A percentile compares a stretch with the other conserved stretches of the same genome.
These are phyloP conservation scores for Pangasius larnaudii DNA, from an alignment of 2,797 vertebrate species.

Conservation along the genomic window DNA sequence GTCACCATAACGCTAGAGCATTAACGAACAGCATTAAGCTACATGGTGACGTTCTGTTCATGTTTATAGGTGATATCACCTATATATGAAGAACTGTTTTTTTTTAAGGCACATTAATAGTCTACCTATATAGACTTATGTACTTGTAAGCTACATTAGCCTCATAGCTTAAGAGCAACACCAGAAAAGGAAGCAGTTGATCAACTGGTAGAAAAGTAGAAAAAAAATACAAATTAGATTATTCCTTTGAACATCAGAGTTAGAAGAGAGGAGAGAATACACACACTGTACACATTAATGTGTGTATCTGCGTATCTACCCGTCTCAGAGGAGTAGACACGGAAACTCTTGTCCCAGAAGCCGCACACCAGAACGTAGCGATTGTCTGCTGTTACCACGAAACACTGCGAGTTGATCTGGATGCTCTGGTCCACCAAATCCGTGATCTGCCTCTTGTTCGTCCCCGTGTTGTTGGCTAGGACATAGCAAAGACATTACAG, in stretches of 20 bases:
- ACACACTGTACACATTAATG: background rate
- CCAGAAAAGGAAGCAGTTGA: background rate
- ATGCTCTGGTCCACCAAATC: conserved; percentile 99
- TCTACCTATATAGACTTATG: too few relatives aligned
- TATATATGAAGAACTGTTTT: background rate
- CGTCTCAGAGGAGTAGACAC: conserved; percentile 97
- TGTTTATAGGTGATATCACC: background rate
- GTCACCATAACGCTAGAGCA: background rate
- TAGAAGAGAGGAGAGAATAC: background rate
- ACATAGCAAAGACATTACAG: conserved; percentile 1
- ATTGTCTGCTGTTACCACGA: conserved; percentile 99
- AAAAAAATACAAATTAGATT: background rate
- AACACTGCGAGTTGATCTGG: conserved; percentile 97
- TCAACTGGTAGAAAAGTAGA: background rate
- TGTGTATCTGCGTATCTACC: conserved; percentile 71
- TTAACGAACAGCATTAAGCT: background rate
- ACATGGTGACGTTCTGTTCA: background rate
- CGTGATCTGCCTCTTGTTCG: conserved; percentile 97
- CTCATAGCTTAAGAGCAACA: background rate
- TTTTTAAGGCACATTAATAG: background rate
- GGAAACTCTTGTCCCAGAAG: conserved; percentile 99
- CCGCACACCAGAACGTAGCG: conserved; percentile 98
- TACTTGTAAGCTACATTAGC: background rate
- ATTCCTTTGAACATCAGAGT: background rate
- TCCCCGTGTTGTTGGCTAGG: conserved; percentile 90